Evolutionary conservation across 1,140 invertebrate genomes (phyloP), one percentile per base, ranked within the genome.

Genomic region (Potamilus streckersoni): DNA sequence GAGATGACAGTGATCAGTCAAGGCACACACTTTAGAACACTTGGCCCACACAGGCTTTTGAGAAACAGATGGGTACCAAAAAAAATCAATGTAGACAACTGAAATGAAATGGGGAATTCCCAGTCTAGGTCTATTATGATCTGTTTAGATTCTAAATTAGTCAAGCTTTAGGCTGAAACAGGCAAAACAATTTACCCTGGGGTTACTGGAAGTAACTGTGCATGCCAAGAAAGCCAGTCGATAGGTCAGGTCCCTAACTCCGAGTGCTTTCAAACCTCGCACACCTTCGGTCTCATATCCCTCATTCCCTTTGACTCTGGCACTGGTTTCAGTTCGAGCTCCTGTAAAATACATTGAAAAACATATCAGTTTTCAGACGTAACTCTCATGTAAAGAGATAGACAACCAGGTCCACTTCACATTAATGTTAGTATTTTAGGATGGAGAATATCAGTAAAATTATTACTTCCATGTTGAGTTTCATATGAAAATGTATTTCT

Each of bases 241-340:
- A 87, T 99, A 99, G 86, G 97, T 96, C 12, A 99, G 91, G 88
- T 99, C 98, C 63, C 98, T 91, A 0, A 99, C 97, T 76, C 98
- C 98, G 5, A 99, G 92, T 5, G 96, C 93, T 89, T 98, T 98
- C 3, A 99, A 89, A 3, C 97, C 97, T 74, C 94, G 92, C 38
- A 99, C 93, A 70, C 98, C 98, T 86, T 98, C 97, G 82, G 92
- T 92, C 75, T 94, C 93, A 12, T 92, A 92, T 38, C 94, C 94
- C 84, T 96, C 94, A 64, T 83, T 83, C 59, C 86, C 88, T 77
- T 94, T 93, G 75, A 96, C 94, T 15, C 93, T 92, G 0, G 94
- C 93, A 2, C 92, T 93, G n/a, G 93, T 92, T 88, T 98, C 97
- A 13, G 96, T 93, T 86, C 94, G 93, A 2, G 95, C 94, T 31